Base-by-base conservation (phyloP, 2,113 vertebrate species). In the Macroglossus sobrinus region DNA sequence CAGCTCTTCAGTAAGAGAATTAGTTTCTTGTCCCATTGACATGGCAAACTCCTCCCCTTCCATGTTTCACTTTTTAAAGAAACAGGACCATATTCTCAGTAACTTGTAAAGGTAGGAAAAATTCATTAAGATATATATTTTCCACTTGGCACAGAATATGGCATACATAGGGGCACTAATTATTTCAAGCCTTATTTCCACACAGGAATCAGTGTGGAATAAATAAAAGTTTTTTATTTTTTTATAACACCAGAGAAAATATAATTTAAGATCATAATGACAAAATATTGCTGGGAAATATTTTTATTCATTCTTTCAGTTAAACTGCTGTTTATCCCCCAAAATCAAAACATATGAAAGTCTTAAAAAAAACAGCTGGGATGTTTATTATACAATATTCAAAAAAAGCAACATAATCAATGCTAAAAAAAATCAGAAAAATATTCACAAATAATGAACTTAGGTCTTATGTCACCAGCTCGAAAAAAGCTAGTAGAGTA, bases 51-150 rank as follows among this genome's bases (percentile, higher is more conserved):
- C 75, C 93, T 80, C 79, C n/a, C 71, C 68, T 69, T 78, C 13
- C 80, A 82, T 81, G 79, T 79, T 90, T 84, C 72, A 21, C 74
- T 91, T 94, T 95, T 89, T 90, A 93, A 96, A 96, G 76, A 86
- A 90, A 80, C 75, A 64, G 5, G 7, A 87, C 0, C 47, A 76
- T 30, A 78, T 47, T 84, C 33, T 89, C 72, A 95, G 1, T 40
- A 80, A 96, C 26, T 79, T 63, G 8, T 50, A 82, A 68, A 91
- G 28, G 38, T 28, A 59, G 59, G 24, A 95, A 79, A 95, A 96
- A 57, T 9, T 74, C 38, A 71, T 3, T 35, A 35, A 93, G 47
- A 78, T 22, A 21, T 15, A 15, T 81, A 80, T 86, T 81, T 79
- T 74, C 57, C 35, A 55, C 21, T 14, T 3, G 1, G 3, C 53